Conservation (phyloP, 2,113 vertebrate species). For the Smithornis capensis region DNA sequence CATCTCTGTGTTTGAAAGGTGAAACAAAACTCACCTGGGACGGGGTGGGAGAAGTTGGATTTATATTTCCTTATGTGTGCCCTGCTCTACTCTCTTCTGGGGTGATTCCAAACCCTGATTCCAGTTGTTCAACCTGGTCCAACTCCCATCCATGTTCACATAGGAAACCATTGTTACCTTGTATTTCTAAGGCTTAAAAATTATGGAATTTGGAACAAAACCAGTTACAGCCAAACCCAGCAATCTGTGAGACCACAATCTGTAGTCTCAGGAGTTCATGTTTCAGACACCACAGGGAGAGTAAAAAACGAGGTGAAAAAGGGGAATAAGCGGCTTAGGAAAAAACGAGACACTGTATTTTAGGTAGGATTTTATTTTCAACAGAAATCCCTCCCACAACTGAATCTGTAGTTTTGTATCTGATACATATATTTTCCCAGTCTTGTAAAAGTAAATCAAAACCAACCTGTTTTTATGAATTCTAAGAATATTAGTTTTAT, state of each 20-base stretch:
- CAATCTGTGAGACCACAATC: no score
- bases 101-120: background rate
- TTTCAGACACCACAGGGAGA: background rate
- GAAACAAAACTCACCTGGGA: background rate
- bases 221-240: background rate
- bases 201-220: background rate
- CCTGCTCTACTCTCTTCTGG: background rate
- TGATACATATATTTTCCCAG: background rate
- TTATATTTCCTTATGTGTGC: accelerated
- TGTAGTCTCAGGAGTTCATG: background rate
- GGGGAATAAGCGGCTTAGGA: background rate
- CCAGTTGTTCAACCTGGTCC: background rate
- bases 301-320: background rate
- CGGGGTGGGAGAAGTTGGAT: background rate
- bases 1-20: no score
- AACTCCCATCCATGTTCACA: accelerated
- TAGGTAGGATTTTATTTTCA: background rate
- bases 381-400: background rate
- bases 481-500: background rate
- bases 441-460: background rate
- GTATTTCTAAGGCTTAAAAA: background rate
- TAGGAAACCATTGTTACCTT: background rate
- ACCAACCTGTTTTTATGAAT: background rate
- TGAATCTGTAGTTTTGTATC: background rate
- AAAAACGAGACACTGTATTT: background rate